phyloP scores from a whole-genome alignment of 2,113 vertebrate genomes.

The Campylorhamphus procurvoides region DNA sequence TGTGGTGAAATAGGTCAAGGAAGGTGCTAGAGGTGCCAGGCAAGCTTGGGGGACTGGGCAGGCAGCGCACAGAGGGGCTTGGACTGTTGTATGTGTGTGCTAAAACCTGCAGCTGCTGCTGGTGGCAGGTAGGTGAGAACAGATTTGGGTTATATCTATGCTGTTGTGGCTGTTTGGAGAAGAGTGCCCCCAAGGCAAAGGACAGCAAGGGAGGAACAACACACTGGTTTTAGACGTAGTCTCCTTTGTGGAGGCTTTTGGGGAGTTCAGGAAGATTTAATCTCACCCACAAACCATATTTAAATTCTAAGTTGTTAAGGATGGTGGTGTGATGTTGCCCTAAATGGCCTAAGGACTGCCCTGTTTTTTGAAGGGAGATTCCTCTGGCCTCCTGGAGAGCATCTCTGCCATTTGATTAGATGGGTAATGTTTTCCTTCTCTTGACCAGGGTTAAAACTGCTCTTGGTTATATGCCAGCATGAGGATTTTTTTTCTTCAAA shows the following conservation, averaged over 20 bases:
- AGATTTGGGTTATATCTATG: background rate
- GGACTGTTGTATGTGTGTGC: rapidly evolving
- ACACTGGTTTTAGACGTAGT: background rate
- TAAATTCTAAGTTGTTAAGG: background rate
- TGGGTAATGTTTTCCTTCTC: background rate
- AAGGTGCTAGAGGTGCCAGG: background rate
- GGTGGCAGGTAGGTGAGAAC: background rate
- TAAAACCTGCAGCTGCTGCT: background rate
- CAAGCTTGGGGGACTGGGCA: background rate
- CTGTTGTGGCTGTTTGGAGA: rapidly evolving
- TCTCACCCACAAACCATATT: background rate
- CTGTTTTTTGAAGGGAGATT: background rate
- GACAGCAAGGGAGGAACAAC: background rate
- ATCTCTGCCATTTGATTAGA: background rate
- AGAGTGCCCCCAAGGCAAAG: background rate
- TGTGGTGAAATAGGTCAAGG: background rate
- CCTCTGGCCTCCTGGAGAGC: background rate
- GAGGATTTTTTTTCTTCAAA: background rate
- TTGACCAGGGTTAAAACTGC: background rate
- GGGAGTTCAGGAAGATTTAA: background rate
- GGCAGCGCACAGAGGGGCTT: rapidly evolving
- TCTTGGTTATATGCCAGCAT: background rate
- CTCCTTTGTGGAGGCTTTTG: background rate
- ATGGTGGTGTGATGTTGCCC: background rate
- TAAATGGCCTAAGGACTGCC: background rate